A percentile compares a stretch with the other conserved stretches of the same genome.
Evolutionary conservation across 2,113 vertebrate genomes (phyloP).

Genomic region (Mustelus asterias): DNA sequence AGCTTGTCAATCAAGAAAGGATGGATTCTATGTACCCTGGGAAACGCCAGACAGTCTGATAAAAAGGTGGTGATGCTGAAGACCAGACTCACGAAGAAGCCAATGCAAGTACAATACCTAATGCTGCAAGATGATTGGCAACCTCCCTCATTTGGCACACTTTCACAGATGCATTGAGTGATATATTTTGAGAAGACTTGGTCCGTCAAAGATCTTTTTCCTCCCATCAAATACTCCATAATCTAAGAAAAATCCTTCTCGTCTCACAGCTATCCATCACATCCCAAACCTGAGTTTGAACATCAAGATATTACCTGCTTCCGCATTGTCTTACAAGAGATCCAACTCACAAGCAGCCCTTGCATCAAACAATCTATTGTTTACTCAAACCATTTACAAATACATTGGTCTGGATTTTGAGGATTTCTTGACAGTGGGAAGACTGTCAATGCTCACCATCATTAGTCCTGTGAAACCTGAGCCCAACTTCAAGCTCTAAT

Average conservation of each 20-base stretch:
- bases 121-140: not conserved
- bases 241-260: not conserved
- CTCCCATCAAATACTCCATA: not conserved
- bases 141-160: not conserved
- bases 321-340: not conserved
- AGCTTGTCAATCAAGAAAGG: not conserved
- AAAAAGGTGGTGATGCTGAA: not conserved
- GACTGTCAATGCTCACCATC: not conserved
- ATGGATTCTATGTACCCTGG: not conserved
- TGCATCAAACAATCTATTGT: not conserved
- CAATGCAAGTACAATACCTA: not conserved
- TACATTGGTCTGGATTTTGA: not conserved
- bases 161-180: not conserved
- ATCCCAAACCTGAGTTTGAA: not conserved
- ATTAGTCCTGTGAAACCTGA: not conserved
- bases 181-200: not conserved
- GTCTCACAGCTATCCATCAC: not conserved
- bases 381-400: not conserved
- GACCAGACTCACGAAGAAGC: not conserved
- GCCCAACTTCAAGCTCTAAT: not conserved
- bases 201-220: not conserved
- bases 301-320: not conserved
- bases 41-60: not conserved
- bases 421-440: no score
- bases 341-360: not conserved